Conservation (phyloP, 1,140 invertebrate species). For the Maniola jurtina region DNA sequence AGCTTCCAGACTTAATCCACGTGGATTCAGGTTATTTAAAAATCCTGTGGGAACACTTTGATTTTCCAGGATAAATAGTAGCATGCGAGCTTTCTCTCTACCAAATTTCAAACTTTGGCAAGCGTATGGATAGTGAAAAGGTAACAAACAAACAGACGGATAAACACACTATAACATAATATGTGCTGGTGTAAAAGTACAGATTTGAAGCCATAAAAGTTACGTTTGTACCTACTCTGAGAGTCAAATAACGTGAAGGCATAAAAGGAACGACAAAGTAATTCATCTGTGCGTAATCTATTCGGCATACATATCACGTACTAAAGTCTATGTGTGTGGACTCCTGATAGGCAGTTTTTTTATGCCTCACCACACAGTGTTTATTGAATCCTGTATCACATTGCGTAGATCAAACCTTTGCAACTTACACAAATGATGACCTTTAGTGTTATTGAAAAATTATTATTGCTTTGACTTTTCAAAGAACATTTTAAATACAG, state of each 20-base stretch:
- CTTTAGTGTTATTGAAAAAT: conserved; percentile 11
- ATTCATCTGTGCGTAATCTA: conserved; percentile 41
- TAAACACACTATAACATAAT: too few species aligned
- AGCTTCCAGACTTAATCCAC: too few species aligned
- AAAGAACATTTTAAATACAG: background rate
- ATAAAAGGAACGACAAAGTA: conserved; percentile 34
- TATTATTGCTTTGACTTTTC: background rate
- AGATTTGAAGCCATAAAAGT: too few species aligned
- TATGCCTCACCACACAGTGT: conserved; percentile 48
- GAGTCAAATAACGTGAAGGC: conserved; percentile 40
- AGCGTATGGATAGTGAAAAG: too few species aligned
- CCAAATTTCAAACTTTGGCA: too few species aligned
- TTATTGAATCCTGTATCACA: conserved; percentile 32
- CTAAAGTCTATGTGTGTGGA: conserved; percentile 46
- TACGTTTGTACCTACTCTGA: conserved; percentile 15
- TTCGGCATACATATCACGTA: conserved; percentile 54
- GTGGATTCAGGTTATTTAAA: too few species aligned
- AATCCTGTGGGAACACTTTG: too few species aligned
- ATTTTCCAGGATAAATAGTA: too few species aligned
- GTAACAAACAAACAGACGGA: too few species aligned
- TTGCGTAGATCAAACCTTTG: conserved; percentile 32
- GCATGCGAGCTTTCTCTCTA: too few species aligned
- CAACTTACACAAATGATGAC: conserved; percentile 22
- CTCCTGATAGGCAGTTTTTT: conserved; percentile 63
- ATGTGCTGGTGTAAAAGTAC: too few species aligned